These are phyloP conservation scores for Cynopterus sphinx DNA, from an alignment of 2,797 vertebrate genomes.

Conservation along the genomic window DNA sequence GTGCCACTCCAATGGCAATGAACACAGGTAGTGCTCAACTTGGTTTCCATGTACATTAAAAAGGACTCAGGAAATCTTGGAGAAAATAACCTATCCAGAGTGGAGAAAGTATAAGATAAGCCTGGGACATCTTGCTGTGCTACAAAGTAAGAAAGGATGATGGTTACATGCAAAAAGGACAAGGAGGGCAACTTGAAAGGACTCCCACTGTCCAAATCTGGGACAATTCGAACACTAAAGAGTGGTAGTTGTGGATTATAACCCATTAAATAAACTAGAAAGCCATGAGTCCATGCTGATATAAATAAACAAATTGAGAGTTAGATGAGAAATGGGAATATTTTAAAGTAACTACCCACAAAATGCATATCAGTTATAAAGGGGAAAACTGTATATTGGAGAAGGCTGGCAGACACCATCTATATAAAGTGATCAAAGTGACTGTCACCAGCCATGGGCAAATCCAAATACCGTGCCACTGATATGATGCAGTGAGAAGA, in stretches of 20 bases:
- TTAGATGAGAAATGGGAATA: neutral
- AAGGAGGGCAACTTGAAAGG: neutral
- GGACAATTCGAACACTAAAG: neutral
- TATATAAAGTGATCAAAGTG: neutral
- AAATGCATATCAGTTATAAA: neutral
- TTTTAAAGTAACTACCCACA: neutral
- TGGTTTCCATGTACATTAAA: neutral
- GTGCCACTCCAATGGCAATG: neutral
- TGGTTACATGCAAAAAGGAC: neutral
- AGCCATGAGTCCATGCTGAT: neutral
- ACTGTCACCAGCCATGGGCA: neutral
- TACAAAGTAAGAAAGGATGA: neutral
- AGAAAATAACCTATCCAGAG: neutral
- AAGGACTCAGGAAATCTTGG: neutral
- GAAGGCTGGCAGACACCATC: neutral
- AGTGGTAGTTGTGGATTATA: neutral
- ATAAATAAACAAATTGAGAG: neutral
- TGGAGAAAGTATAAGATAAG: neutral
- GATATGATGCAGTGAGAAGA: neutral
- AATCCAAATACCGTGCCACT: neutral
- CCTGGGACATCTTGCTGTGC: neutral
- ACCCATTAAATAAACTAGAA: neutral
- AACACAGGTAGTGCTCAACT: neutral
- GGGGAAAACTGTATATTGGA: neutral
- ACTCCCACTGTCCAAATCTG: neutral